Evolutionary conservation across 2,797 vertebrate species (phyloP), one percentile per base, ranked within the genome.

Genomic region (Sebastes variabilis): DNA sequence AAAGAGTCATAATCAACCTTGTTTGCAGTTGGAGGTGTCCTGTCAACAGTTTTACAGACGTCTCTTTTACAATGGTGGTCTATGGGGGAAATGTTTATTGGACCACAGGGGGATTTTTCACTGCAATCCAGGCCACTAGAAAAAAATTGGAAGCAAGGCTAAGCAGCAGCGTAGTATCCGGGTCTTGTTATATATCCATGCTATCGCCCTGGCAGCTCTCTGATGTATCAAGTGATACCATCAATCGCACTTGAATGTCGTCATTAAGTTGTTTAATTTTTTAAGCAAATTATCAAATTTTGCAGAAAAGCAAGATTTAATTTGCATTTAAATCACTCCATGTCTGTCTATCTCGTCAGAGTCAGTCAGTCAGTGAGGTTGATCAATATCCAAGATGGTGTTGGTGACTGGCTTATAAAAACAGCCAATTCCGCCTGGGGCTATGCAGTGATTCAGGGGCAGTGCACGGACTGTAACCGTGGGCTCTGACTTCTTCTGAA

Each of bases 391-490:
- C 2, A 61, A 60, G 34, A 58, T 18, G 14, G 20, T 66, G 27
- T 11, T 29, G 18, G n/a, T 34, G 36, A 58, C 22, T 65, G 27
- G 55, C 62, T 83, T 30, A 72, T 75, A 58, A 81, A 52, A 46
- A 6, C 16, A 54, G 10, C 20, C 59, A 36, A 3, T 16, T 61
- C 64, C 58, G 65, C 82, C 79, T 36, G 68, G 18, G 66, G 79
- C 76, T 14, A 29, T 12, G 52, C 62, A 67, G 36, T 20, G 18
- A 84, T 64, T 70, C 68, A 62, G 18, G 78, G 55, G 10, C 58
- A 56, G 24, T 25, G 42, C 9, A 55, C 9, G 1, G 32, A 66
- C 32, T 38, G 16, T 27, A 52, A 38, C 24, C 20, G 4, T 32
- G n/a, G 6, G 56, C 13, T 18, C 25, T 16, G n/a, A 25, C 2